These are phyloP conservation scores for Notoglanidium macrostoma DNA, from an alignment of 2,797 vertebrate species.

Conservation along the genomic window DNA sequence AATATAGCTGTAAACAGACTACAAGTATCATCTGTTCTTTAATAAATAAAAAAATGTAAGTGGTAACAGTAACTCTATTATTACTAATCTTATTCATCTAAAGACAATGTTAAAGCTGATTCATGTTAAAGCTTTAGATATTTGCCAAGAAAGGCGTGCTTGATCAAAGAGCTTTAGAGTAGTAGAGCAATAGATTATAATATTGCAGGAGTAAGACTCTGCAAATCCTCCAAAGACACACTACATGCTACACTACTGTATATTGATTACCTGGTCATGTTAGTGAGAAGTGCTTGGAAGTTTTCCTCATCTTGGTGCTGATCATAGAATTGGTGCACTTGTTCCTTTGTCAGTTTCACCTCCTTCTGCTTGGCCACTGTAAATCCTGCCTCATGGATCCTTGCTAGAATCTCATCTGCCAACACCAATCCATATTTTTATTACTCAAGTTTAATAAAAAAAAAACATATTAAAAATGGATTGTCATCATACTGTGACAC, in stretches of 20 bases:
- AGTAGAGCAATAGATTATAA: not conserved
- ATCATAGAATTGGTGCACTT: slow-evolving; percentile 76
- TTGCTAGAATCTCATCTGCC: slow-evolving; percentile 73
- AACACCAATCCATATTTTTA: slow-evolving; percentile 8
- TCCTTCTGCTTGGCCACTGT: slow-evolving; percentile 76
- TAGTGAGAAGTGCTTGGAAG: slow-evolving; percentile 69
- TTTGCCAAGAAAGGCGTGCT: not conserved
- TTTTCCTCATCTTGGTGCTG: slow-evolving; percentile 72
- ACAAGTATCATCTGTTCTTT: not conserved
- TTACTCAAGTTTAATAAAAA: not conserved
- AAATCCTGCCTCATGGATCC: slow-evolving; percentile 74
- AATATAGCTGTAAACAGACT: not conserved
- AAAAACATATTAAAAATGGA: not conserved
- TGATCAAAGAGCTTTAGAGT: not conserved
- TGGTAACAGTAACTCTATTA: not conserved
- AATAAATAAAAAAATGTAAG: not conserved
- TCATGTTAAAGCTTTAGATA: not conserved
- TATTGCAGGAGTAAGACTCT: not conserved
- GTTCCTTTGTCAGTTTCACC: slow-evolving; percentile 67
- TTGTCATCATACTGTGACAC: not conserved
- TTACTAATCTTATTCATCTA: not conserved
- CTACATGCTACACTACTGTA: too few relatives aligned
- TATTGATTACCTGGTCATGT: slow-evolving; percentile 71
- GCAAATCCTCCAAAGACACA: not conserved
- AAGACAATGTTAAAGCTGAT: not conserved